phyloP scores from a whole-genome alignment of 2,797 vertebrate species.

The Thripadectes ignobilis region DNA sequence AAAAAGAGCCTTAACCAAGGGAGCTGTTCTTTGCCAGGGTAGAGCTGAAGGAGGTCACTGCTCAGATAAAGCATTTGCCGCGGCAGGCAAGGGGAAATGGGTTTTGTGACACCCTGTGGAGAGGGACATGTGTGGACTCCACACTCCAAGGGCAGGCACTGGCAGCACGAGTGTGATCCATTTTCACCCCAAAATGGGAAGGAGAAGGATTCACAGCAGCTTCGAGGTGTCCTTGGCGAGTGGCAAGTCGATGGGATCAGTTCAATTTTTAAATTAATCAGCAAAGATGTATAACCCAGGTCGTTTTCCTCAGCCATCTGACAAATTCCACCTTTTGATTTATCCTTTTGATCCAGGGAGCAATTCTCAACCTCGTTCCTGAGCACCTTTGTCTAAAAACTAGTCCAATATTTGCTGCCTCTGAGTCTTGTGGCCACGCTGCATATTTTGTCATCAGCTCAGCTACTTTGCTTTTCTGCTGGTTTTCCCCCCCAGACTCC shows the following conservation, averaged over 20 bases:
- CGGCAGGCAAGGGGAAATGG: not conserved
- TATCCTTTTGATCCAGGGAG: not conserved
- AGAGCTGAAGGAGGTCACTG: not conserved
- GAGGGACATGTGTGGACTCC: not conserved
- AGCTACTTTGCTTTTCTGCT: not conserved
- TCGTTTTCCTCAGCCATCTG: not conserved
- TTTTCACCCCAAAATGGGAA: not conserved
- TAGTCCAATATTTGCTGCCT: not conserved
- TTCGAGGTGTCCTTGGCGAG: not conserved
- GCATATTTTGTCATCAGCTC: not conserved
- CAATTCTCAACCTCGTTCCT: not conserved
- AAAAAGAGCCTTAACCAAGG: not conserved
- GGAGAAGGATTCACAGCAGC: not conserved
- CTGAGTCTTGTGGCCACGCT: not conserved
- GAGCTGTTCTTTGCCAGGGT: not conserved
- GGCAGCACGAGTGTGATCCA: not conserved
- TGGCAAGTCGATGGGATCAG: not conserved
- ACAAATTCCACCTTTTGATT: not conserved
- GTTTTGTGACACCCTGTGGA: conserved; percentile 8
- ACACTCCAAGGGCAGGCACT: not conserved
- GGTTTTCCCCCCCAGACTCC: not conserved
- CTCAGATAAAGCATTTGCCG: not conserved
- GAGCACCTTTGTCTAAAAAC: not conserved
- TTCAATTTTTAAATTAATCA: not conserved
- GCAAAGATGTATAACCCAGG: not conserved